These are phyloP conservation scores for Sarcophaga variegata DNA, from an alignment of 2,888 invertebrate species.

Conservation along the genomic window DNA sequence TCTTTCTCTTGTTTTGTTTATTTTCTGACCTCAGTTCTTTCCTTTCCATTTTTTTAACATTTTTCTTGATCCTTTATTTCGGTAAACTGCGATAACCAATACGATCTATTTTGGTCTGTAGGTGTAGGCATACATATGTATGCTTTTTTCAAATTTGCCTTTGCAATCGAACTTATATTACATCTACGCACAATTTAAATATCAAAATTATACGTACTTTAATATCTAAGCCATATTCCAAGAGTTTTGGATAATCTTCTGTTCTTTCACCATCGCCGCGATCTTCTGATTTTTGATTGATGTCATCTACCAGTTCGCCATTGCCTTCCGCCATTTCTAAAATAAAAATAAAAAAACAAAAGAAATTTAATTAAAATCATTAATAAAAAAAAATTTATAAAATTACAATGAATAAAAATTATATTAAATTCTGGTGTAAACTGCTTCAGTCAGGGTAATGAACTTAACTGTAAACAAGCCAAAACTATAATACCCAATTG, in stretches of 20 bases:
- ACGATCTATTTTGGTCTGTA: neutral
- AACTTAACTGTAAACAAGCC: constrained; percentile 52
- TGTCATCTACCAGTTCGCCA: constrained; percentile 82
- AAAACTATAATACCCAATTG: constrained; percentile 34
- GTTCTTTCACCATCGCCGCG: constrained; percentile 84
- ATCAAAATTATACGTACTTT: constrained; percentile 84
- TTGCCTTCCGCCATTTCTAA: constrained; percentile 83
- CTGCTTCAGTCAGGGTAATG: constrained; percentile 24
- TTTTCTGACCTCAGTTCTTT: too few relatives aligned
- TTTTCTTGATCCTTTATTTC: too few relatives aligned
- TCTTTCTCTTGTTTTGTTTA: too few relatives aligned
- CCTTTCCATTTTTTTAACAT: too few relatives aligned
- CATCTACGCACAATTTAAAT: too few relatives aligned
- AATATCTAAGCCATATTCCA: constrained; percentile 97
- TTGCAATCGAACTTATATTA: too few relatives aligned
- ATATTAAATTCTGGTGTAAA: neutral
- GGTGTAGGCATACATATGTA: too few relatives aligned
- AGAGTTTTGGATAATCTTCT: constrained; percentile 96
- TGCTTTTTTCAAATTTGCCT: too few relatives aligned
- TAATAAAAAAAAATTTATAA: neutral
- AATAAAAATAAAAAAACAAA: constrained; percentile 38
- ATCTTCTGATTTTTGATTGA: constrained; percentile 82
- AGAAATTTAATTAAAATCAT: constrained; percentile 8
- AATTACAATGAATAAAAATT: constrained; percentile 16
- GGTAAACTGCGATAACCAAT: neutral